Evolutionary conservation across 1,140 invertebrate species (phyloP), one percentile per base, ranked within the genome.

Genomic region (Drosophila lacertosa): DNA sequence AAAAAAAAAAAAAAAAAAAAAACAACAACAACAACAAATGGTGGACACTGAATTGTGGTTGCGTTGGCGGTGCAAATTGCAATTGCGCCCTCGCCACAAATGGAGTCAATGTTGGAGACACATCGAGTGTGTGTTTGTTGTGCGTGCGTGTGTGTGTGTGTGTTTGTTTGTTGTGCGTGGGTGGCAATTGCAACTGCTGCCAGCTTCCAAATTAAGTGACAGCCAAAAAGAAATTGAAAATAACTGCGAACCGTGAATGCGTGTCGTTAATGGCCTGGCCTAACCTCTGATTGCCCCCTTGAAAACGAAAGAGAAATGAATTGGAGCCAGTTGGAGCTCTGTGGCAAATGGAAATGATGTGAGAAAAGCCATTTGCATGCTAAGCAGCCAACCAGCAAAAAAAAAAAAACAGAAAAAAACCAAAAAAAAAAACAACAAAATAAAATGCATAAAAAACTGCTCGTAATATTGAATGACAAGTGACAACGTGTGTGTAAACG

Each of bases 131-230:
- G 39, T 42, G 51, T 76, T 51, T 48, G 40, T 2, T 73, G 57
- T 58, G 51, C 33, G 50, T 57, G 57, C n/a, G 26, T 24, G 24
- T 7, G 32, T n/a, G 2, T 39, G 44, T 20, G 37, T 42, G 26
- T 42, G 50, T 53, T 33, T 42, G 51, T 76, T 51, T 48, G 40
- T 2, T 73, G 57, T 58, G 51, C 33, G 50, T 57, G 57, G 47
- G 54, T 54, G 42, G 57, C 53, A 66, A 71, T 42, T 71, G 58
- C 51, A 66, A 70, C 65, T 78, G 79, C 79, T 71, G 79, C 69
- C 77, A n/a, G 82, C 83, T 88, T 57, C 82, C 82, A 88, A 89
- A 88, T 88, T 78, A 88, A 88, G 82, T 75, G 82, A 86, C 77
- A 88, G 77, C 59, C 22, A 15, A 40, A 62, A 88, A 64, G 77